A percentile compares a stretch with the other conserved stretches of the same genome.
Conservation (phyloP, 2,113 vertebrate genomes). For the Tragelaphus scriptus region DNA sequence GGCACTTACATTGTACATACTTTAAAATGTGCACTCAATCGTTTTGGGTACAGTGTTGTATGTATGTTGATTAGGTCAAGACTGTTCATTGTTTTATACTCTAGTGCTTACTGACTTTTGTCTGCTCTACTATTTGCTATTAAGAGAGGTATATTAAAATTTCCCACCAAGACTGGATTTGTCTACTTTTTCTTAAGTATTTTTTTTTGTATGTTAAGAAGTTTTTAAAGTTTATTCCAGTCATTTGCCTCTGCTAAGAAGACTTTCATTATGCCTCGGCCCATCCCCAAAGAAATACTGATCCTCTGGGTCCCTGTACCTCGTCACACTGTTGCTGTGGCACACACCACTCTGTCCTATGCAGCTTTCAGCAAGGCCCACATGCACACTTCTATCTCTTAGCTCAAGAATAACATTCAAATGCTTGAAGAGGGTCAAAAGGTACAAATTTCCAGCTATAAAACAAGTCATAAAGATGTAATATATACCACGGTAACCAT, state of each 20-base stretch:
- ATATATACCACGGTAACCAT: background rate
- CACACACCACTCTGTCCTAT: background rate
- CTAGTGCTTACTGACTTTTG: background rate
- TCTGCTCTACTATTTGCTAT: background rate
- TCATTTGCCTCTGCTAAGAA: background rate
- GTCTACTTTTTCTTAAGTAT: background rate
- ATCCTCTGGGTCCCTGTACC: background rate
- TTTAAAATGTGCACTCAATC: background rate
- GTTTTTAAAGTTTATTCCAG: background rate
- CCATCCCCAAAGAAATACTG: background rate
- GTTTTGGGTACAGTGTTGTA: background rate
- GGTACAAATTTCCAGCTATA: background rate
- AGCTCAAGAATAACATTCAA: background rate
- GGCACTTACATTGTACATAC: background rate
- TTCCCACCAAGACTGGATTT: background rate
- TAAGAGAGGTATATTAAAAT: background rate
- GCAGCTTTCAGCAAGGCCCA: background rate
- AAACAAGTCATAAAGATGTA: background rate
- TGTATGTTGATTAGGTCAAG: background rate
- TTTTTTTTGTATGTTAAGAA: background rate
- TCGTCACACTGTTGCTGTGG: background rate
- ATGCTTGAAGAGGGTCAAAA: background rate
- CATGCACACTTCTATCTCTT: background rate
- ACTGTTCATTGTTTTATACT: background rate
- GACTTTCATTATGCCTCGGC: background rate